Evolutionary conservation across 2,797 vertebrate species (phyloP).

Genomic region (Epinephelus malabaricus): DNA sequence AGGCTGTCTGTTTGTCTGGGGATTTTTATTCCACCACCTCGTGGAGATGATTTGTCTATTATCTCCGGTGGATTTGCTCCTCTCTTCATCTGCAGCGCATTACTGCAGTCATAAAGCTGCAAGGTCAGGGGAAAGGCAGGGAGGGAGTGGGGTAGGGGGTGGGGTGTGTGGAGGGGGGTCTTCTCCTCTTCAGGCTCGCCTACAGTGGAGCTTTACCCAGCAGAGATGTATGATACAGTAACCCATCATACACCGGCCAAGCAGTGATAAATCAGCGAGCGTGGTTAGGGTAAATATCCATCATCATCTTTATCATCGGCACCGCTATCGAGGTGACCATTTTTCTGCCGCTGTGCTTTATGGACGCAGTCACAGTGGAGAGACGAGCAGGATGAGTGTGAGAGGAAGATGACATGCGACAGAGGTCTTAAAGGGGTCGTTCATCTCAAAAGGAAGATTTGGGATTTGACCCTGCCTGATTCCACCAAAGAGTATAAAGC

Average conservation of each 20-base stretch:
- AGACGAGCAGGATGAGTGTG: neutral
- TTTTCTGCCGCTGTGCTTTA: slow-evolving; percentile 42
- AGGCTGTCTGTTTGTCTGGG: slow-evolving; percentile 78
- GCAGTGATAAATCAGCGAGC: slow-evolving; percentile 51
- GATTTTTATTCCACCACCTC: slow-evolving; percentile 78
- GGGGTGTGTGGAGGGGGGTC: neutral
- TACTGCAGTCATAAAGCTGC: slow-evolving; percentile 79
- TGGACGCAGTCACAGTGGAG: neutral
- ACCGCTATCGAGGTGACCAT: neutral
- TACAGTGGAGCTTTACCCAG: slow-evolving; percentile 57
- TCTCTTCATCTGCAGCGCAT: slow-evolving; percentile 78
- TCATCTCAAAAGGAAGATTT: neutral
- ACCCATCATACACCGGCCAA: slow-evolving; percentile 19
- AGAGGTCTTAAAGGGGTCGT: slow-evolving; percentile 22
- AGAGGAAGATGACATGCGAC: neutral
- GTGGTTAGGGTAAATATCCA: slow-evolving; percentile 53
- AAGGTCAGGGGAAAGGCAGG: slow-evolving; percentile 79
- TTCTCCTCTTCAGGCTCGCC: slow-evolving; percentile 37
- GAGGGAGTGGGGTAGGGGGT: neutral
- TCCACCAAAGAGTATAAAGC: neutral
- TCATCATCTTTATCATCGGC: slow-evolving; percentile 47
- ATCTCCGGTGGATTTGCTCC: slow-evolving; percentile 80
- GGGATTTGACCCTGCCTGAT: too few species aligned
- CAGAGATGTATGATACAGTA: slow-evolving; percentile 62
- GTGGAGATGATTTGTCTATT: slow-evolving; percentile 81